Conservation (phyloP, 2,888 invertebrate genomes). For the Tachina fera region DNA sequence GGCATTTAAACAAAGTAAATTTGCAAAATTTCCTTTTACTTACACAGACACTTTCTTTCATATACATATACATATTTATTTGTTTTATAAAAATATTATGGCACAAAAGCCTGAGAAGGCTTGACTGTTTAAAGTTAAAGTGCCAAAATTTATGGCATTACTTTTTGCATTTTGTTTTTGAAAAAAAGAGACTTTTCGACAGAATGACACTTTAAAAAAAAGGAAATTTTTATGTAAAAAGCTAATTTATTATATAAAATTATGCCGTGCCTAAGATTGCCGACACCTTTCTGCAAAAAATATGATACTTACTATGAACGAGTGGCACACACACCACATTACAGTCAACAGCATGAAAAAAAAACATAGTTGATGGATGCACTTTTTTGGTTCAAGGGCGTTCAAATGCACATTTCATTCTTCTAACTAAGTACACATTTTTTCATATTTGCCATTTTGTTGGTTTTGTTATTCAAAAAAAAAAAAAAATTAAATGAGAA, state of each 20-base stretch:
- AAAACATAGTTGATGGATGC: slow-evolving; percentile 55
- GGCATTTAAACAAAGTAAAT: slow-evolving; percentile 8
- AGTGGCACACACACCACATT: neutral
- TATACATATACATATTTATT: neutral
- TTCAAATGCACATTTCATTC: slow-evolving; percentile 34
- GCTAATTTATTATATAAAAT: neutral
- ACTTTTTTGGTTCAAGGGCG: slow-evolving; percentile 69
- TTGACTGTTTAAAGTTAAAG: neutral
- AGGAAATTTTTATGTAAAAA: neutral
- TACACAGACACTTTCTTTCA: neutral
- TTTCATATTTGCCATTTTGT: slow-evolving; percentile 41
- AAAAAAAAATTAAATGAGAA: slow-evolving; percentile 5
- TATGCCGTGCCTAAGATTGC: neutral
- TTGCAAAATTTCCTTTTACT: slow-evolving; percentile 31
- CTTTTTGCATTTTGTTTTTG: neutral
- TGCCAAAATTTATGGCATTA: neutral
- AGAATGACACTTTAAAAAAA: neutral
- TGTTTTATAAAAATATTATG: neutral
- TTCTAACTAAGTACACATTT: slow-evolving; percentile 50
- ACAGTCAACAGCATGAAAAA: slow-evolving; percentile 23
- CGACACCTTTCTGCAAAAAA: neutral
- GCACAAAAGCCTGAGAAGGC: neutral
- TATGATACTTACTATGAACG: neutral
- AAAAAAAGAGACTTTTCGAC: neutral
- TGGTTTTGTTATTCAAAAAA: slow-evolving; percentile 3